Conservation (phyloP, 2,888 invertebrate species). For the Erebia epiphron region DNA sequence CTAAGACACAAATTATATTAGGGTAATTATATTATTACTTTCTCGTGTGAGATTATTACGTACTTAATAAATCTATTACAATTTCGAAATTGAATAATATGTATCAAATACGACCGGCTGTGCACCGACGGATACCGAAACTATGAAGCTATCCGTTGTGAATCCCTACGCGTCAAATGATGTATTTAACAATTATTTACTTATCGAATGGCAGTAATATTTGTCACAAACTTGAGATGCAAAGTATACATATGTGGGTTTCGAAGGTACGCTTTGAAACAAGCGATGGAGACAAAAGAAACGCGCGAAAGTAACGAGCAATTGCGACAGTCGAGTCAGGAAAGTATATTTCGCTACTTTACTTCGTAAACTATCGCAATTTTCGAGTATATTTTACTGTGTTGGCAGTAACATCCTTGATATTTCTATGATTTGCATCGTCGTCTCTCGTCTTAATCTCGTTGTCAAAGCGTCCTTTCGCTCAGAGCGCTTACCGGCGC, state of each 20-base stretch:
- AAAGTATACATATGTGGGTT: constrained; percentile 43
- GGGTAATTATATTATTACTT: constrained; percentile 72
- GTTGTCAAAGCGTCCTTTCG: constrained; percentile 4
- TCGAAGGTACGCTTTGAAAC: constrained; percentile 7
- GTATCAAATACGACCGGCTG: constrained; percentile 79
- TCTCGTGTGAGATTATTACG: constrained; percentile 77
- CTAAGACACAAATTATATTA: constrained; percentile 82
- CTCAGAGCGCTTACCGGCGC: constrained; percentile 42
- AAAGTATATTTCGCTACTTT: no score
- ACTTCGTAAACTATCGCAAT: no score
- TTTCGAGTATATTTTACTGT: no score
- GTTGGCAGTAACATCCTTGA: no score
- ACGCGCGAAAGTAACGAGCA: background rate
- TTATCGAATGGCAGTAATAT: constrained; percentile 81
- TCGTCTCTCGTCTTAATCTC: background rate
- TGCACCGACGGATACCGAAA: constrained; percentile 74
- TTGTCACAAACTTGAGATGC: constrained; percentile 66
- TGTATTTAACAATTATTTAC: constrained; percentile 72
- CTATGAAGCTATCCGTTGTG: constrained; percentile 70
- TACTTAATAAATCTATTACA: constrained; percentile 80
- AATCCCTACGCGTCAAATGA: constrained; percentile 67
- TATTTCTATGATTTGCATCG: background rate
- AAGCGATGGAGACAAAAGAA: background rate
- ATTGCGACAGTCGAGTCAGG: no score
- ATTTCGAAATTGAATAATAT: constrained; percentile 80